Evolutionary conservation across 2,888 invertebrate species (phyloP).

Genomic region (Caenorhabditis afra): DNA sequence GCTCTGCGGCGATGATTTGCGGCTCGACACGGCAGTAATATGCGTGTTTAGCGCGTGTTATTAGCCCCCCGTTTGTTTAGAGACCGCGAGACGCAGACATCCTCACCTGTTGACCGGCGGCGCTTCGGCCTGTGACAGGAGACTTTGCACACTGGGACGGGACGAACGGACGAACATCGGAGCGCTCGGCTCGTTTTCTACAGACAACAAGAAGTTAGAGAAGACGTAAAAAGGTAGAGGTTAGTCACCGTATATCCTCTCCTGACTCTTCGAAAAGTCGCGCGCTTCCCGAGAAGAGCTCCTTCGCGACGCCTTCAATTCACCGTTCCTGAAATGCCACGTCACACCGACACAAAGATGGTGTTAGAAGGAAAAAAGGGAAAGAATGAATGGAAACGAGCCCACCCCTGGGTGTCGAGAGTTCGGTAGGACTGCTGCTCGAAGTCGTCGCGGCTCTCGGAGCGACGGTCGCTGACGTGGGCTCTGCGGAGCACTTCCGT

Average conservation of each 20-base stretch:
- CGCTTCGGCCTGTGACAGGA: conserved; percentile 51
- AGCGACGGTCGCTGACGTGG: conserved; percentile 62
- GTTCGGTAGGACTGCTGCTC: conserved; percentile 37
- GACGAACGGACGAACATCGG: conserved; percentile 28
- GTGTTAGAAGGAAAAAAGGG: background rate
- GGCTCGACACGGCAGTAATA: conserved; percentile 37
- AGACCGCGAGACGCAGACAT: conserved; percentile 18
- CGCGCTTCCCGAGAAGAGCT: conserved; percentile 12
- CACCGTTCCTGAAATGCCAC: conserved; percentile 28
- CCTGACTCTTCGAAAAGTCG: conserved; percentile 34
- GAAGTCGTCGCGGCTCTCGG: conserved; percentile 46
- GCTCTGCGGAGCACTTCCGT: conserved; percentile 86
- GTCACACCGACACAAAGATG: background rate
- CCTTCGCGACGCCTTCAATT: conserved; percentile 23
- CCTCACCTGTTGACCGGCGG: conserved; percentile 33
- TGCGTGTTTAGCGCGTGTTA: conserved; percentile 55
- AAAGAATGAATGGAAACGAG: background rate
- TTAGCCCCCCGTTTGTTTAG: conserved; percentile 45
- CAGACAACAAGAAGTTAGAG: conserved; percentile 5
- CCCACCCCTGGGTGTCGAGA: conserved; percentile 34
- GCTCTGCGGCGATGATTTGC: conserved; percentile 29
- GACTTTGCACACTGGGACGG: conserved; percentile 61
- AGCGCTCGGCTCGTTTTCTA: conserved; percentile 47
- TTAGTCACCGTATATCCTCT: conserved; percentile 37
- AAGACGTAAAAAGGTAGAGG: background rate